Base-by-base conservation (phyloP, 2,113 vertebrate genomes). In the Ochotona curzoniae region DNA sequence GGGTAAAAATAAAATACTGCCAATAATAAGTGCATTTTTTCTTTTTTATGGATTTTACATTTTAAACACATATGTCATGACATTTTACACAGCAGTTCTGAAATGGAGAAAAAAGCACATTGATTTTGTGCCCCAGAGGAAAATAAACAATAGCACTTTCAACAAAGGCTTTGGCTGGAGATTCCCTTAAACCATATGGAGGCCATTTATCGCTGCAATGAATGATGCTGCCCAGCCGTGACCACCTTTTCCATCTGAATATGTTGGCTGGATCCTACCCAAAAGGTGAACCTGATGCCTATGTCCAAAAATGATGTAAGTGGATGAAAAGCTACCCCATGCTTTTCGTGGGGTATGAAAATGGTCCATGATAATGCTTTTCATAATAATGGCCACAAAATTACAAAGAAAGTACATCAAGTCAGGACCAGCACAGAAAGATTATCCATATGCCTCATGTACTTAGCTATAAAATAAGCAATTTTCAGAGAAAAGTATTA, bases 1-100 rank as follows among this genome's bases (percentile, higher is more conserved):
- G 90, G 70, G 84, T 95, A 88, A 96, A 84, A 94, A 81, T 94
- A 94, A 95, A 97, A 95, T 86, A 85, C 79, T 88, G 95, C 95
- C 93, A 94, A 89, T 82, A 92, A 92, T 92, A 96, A 97, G 91
- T 87, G 90, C 57, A 82, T 79, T 93, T 95, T 93, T 96, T 67
- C 51, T 35, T 90, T 92, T 95, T 92, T 96, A 97, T 97, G 82
- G 96, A 97, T 97, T 97, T 97, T 97, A 97, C 96, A 97, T 97
- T 97, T 97, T 96, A 97, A 97, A 96, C 91, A 96, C 94, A 97
- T 97, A 97, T 96, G 96, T 96, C 97, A 97, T 97, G 97, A 95
- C 96, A 97, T 96, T 97, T 96, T 97, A 97, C n/a, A 97, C 96
- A 97, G 88, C 96, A 90, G 64, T 84, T 92, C 94, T 96, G 87